phyloP scores from a whole-genome alignment of 2,888 invertebrate genomes.

The Siphlonurus alternatus region DNA sequence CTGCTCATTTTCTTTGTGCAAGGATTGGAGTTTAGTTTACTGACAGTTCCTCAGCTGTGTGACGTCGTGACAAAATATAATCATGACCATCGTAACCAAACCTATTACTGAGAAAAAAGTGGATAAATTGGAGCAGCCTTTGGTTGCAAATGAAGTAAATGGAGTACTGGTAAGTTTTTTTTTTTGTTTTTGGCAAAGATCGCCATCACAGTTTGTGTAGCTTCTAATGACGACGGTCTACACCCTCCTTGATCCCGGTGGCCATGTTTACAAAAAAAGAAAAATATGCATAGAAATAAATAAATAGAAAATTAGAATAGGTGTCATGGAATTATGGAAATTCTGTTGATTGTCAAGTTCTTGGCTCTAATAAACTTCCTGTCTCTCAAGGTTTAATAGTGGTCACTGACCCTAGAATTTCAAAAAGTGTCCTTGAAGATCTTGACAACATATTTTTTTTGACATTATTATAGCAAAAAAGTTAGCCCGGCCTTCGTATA shows the following conservation, averaged over 20 bases:
- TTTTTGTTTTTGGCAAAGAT: background rate
- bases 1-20: background rate
- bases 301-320: too few relatives aligned
- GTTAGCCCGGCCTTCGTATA: too few relatives aligned
- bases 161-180: slow-evolving; percentile 16
- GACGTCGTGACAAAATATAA: background rate
- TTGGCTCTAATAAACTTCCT: too few relatives aligned
- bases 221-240: background rate
- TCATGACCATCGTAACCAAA: slow-evolving; percentile 68
- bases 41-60: background rate
- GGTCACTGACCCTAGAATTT: too few relatives aligned
- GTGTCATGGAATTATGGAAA: too few relatives aligned
- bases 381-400: too few relatives aligned
- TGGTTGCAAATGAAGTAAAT: slow-evolving; percentile 36
- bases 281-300: too few relatives aligned
- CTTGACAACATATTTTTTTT: too few relatives aligned
- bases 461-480: too few relatives aligned
- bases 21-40: too few relatives aligned
- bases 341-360: too few relatives aligned
- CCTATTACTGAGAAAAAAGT: slow-evolving; percentile 52
- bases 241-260: background rate
- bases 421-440: too few relatives aligned
- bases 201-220: background rate
- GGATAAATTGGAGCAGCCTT: slow-evolving; percentile 45
- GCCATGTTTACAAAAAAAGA: background rate